Evolutionary conservation across 1,140 invertebrate species (phyloP), one percentile per base, ranked within the genome.

Genomic region (Drosophila ogumai): DNA sequence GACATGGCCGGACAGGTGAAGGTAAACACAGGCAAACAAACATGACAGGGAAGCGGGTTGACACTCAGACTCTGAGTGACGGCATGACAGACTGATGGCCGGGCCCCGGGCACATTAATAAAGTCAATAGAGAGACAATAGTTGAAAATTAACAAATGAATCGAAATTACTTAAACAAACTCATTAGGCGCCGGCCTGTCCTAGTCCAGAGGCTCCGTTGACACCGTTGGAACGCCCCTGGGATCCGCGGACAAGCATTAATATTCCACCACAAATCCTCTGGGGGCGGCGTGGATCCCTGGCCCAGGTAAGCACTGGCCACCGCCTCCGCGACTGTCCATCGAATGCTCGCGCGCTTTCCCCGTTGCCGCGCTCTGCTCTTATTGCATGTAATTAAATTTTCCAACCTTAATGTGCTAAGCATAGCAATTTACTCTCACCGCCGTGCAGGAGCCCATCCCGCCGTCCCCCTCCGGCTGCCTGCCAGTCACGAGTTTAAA

Each of bases 161-260:
- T 88, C 80, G 84, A 90, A 88, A 88, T 88, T 90, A 84, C 84
- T 88, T 90, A 90, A 88, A 84, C 84, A 88, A 88, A 88, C 85
- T 88, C 84, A 88, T 88, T 88, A 90, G 85, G 72, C 84, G 63
- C 17, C 67, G 49, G 78, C 64, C 59, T 75, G 76, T 81, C 79
- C 74, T 63, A 43, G 63, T 63, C 50, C 79, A 63, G 63, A 67
- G 43, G 40, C 72, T 50, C 49, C 81, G 79, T 67, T 87, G 84
- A 77, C 84, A 77, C 75, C 76, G 59, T 65, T 61, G 65, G 79
- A 73, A 64, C 50, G 56, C 47, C 55, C 71, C 36, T 22, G 52
- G 41, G 43, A 61, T 13, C 58, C 17, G 13, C 13, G 22, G 50
- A 54, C 38, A 36, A 38, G 46, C 58, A 78, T 71, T 78, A 64